Evolutionary conservation across 2,797 vertebrate genomes (phyloP), one percentile per base, ranked within the genome.

Genomic region (Danionella dracula): DNA sequence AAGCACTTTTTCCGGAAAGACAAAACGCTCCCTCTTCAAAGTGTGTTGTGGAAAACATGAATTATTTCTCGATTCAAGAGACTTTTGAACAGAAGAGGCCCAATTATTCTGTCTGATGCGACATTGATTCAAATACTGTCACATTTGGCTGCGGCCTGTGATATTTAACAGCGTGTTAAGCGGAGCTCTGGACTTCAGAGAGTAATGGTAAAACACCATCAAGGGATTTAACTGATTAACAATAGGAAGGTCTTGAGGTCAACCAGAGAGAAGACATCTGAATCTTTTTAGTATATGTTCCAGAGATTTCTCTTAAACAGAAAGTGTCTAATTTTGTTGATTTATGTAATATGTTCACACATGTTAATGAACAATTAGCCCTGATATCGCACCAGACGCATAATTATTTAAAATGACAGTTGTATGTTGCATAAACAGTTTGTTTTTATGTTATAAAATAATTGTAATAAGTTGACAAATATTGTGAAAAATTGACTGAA

Each of bases 181-280:
- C 61, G 19, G 3, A 8, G 5, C 1, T 1, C 38, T 54, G 9
- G 62, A 38, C 72, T 61, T 68, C 41, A 59, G 61, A 76, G 66
- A 64, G 41, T 45, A 45, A 57, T 15, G 34, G 23, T 46, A 65
- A 76, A 72, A 50, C 34, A 46, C 37, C 56, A 61, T 63, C 48
- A 60, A 55, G 57, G 66, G 71, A 68, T 76, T 65, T 71, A 58
- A 44, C 73, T 74, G 65, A 76, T 79, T 73, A 77, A 78, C 68
- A 69, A 70, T 50, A 70, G 65, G 21, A 21, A 53, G 35, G 69
- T 74, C 57, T 4, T 2, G n/a, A 44, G 72, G 64, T 57, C 56
- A 48, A 32, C 8, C 1, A 56, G 27, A 15, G 73, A 35, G 56
- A 10, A 63, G 68, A 66, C 68, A 66, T 65, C 65, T 62, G 58